phyloP scores from a whole-genome alignment of 1,140 invertebrate genomes.

The Choristoneura fumiferana region DNA sequence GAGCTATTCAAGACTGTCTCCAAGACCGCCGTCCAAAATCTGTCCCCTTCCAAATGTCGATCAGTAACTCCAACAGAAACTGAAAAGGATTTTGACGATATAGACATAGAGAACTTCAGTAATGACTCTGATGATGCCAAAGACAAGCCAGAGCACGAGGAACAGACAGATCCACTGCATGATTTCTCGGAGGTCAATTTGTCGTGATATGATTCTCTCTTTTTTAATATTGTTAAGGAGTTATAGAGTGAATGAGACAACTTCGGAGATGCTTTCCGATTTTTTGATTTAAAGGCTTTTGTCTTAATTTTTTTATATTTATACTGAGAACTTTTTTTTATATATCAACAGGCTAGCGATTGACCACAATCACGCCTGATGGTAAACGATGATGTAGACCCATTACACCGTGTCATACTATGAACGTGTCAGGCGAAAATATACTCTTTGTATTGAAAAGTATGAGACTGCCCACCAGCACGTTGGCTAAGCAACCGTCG shows the following conservation, averaged over 20 bases:
- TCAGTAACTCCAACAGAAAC: slow-evolving; percentile 44
- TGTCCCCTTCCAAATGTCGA: slow-evolving; percentile 49
- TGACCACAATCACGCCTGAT: no score
- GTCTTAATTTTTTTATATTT: slow-evolving; percentile 20
- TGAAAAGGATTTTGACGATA: slow-evolving; percentile 33
- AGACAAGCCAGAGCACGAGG: slow-evolving; percentile 30
- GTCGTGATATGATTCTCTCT: slow-evolving; percentile 53
- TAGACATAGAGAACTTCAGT: neutral
- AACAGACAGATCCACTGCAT: slow-evolving; percentile 43
- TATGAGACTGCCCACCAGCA: no score
- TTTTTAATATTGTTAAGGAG: slow-evolving; percentile 44
- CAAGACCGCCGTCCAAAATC: slow-evolving; percentile 57
- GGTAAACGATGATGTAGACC: no score
- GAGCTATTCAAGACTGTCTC: slow-evolving; percentile 67
- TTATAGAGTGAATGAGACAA: slow-evolving; percentile 31
- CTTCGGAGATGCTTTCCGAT: no score
- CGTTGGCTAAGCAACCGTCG: no score
- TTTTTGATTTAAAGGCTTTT: no score
- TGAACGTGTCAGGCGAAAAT: no score
- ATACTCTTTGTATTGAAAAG: no score
- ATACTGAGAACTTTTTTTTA: neutral
- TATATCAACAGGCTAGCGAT: neutral
- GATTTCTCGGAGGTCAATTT: slow-evolving; percentile 59
- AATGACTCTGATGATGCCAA: slow-evolving; percentile 12
- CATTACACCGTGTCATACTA: no score